Evolutionary conservation across 2,113 vertebrate species (phyloP).

Genomic region (Cettia cetti): DNA sequence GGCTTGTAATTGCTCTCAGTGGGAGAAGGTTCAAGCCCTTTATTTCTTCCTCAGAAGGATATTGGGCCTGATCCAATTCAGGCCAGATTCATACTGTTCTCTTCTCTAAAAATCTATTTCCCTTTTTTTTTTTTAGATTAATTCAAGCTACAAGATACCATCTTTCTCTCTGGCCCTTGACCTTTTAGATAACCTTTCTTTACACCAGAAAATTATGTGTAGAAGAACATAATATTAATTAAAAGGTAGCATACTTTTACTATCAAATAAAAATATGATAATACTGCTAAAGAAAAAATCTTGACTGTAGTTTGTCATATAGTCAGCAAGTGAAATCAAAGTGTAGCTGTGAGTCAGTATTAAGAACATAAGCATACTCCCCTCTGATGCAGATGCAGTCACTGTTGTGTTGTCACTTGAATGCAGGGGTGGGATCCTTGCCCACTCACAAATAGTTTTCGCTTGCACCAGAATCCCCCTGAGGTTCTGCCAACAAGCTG

Average conservation of each 20-base stretch:
- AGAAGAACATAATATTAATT: not conserved
- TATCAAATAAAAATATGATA: not conserved
- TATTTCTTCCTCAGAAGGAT: constrained; percentile 36
- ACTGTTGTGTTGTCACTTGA: not conserved
- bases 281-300: not conserved
- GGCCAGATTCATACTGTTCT: constrained; percentile 7
- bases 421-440: not conserved
- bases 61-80: constrained; percentile 24
- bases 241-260: not conserved
- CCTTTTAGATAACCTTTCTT: not conserved
- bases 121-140: not conserved
- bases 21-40: constrained; percentile 48
- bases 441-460: not conserved
- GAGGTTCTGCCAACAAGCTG: not conserved
- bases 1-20: constrained; percentile 48
- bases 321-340: not conserved
- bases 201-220: not conserved
- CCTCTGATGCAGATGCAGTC: not conserved
- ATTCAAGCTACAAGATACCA: not conserved
- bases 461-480: not conserved
- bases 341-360: not conserved
- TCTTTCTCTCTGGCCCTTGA: not conserved
- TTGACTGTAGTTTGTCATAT: not conserved
- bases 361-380: not conserved
- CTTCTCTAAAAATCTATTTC: constrained; percentile 26